Base-by-base conservation (phyloP, 1,140 invertebrate genomes). In the Lasioglossum albipes region DNA sequence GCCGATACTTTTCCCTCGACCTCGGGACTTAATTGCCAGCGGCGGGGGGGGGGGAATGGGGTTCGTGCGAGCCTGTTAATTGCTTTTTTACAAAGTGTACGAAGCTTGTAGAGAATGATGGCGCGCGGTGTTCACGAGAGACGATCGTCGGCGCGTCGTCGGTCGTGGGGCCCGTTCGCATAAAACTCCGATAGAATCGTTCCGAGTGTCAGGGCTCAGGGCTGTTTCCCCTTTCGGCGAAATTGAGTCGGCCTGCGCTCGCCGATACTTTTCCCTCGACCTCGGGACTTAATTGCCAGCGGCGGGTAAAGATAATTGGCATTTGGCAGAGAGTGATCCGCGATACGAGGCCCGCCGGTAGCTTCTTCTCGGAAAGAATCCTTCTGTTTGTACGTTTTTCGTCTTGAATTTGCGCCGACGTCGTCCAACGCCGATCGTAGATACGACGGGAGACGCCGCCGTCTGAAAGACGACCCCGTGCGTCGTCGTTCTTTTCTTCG, bases 301-400 rank as follows among this genome's bases (percentile, higher is more conserved):
- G 78, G 74, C 80, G 83, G 68, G 77, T 85, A 61, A 86, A 87
- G 87, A 89, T 90, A 90, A 90, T 90, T 89, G 88, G 81, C 87
- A 87, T 89, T 90, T 89, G 88, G 87, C 82, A 80, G 85, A 83
- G 81, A 86, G 87, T 84, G 83, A 89, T 90, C 84, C 79, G 87
- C 88, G 84, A 88, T 89, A 87, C 45, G 86, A 81, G 81, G 77
- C 66, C 66, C 72, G 61, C 49, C 78, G 81, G 76, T 83, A 87
- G 69, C 84, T 91, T 90, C 84, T 91, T 91, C 90, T 90, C 64
- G 82, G 90, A 90, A 90, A 87, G 82, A 88, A 88, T 82, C 74
- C 27, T 79, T 85, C 85, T 83, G 76, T 88, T 90, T 88, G 82
- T 83, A 79, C 86, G 75, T 87, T 90, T 90, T 90, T 74, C 54